Conservation (phyloP, 1,140 invertebrate species). For the Neotoxoptera formosana region DNA sequence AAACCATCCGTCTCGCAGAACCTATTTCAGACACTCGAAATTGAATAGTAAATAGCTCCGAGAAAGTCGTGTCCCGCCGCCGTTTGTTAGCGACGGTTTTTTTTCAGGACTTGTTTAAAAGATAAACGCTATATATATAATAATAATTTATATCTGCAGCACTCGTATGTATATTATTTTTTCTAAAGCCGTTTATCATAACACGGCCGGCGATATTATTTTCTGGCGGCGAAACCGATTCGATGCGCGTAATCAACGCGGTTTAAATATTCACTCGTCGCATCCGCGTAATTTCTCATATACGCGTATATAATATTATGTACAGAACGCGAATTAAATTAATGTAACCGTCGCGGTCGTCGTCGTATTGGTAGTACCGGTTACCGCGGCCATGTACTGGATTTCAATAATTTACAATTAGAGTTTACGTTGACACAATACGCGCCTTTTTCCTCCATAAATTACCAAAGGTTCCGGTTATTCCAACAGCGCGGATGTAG, state of each 20-base stretch:
- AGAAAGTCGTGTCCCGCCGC: background rate
- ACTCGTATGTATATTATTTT: too few species aligned
- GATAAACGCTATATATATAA: too few species aligned
- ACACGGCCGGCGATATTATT: background rate
- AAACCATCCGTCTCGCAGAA: background rate
- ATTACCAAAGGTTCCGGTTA: background rate
- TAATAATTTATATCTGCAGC: too few species aligned
- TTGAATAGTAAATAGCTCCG: background rate
- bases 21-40: background rate
- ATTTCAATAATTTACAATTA: constrained; percentile 10
- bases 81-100: background rate
- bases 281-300: background rate
- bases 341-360: background rate
- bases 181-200: background rate
- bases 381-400: background rate
- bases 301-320: background rate
- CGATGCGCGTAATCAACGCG: background rate
- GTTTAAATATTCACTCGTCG: background rate
- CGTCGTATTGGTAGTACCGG: background rate
- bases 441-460: background rate
- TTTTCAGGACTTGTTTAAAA: background rate
- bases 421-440: background rate
- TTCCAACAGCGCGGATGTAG: too few species aligned
- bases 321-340: background rate
- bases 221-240: background rate